Conservation (phyloP, 2,113 vertebrate species). For the Sorex fumeus region DNA sequence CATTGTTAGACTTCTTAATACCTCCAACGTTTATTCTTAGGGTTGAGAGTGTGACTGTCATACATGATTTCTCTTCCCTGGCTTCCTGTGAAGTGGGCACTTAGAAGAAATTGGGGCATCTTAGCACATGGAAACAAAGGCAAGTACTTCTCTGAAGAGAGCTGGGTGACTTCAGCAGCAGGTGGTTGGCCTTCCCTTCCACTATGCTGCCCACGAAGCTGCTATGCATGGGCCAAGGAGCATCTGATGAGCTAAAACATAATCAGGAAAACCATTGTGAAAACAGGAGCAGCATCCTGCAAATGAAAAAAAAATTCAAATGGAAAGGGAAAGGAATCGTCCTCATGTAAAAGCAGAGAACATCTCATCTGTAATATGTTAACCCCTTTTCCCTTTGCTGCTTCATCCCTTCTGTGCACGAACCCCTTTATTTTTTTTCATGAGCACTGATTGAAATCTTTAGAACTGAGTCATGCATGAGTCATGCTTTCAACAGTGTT, state of each 20-base stretch:
- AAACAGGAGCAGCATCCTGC: constrained; percentile 60
- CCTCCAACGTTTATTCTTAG: neutral
- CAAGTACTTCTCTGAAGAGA: neutral
- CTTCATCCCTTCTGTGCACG: neutral
- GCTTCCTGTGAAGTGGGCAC: constrained; percentile 18
- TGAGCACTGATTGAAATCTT: neutral
- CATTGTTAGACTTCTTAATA: neutral
- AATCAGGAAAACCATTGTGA: constrained; percentile 67
- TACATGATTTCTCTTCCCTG: neutral
- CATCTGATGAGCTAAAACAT: constrained; percentile 52
- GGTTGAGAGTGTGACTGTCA: neutral
- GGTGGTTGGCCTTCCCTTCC: neutral
- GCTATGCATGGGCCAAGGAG: neutral
- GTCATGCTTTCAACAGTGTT: neutral
- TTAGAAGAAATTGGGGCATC: constrained; percentile 40
- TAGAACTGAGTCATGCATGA: neutral
- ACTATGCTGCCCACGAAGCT: neutral
- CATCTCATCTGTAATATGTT: neutral
- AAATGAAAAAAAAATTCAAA: constrained; percentile 54
- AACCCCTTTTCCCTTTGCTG: neutral
- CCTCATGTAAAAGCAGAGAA: constrained; percentile 36
- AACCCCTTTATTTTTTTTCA: neutral
- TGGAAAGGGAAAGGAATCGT: constrained; percentile 61
- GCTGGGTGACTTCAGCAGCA: neutral
- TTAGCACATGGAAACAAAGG: neutral